Percentiles rank a stretch among this genome's conserved stretches.
Evolutionary conservation across 1,140 invertebrate genomes (phyloP).

Genomic region (Melanaphis sacchari): DNA sequence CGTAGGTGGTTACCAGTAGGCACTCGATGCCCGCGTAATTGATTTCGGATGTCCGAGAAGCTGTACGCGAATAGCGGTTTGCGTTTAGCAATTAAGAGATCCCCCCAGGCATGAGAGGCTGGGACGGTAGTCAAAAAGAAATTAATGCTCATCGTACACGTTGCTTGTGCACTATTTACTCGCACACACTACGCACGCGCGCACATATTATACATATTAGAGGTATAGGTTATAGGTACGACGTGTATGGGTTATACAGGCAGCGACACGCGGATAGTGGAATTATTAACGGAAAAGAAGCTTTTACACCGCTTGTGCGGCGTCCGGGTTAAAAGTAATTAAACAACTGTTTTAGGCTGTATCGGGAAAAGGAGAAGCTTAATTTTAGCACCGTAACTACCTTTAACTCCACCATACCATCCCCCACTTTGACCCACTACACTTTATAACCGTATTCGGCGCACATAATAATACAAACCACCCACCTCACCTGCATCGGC

Average conservation of each 20-base stretch:
- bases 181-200: background rate
- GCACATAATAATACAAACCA: background rate
- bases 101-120: background rate
- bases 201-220: background rate
- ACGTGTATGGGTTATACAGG: background rate
- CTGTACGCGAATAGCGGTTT: background rate
- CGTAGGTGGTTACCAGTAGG: no score
- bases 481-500: background rate
- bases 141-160: conserved; percentile 21
- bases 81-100: background rate
- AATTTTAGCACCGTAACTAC: background rate
- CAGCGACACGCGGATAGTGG: background rate
- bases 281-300: conserved; percentile 16
- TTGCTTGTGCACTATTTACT: background rate
- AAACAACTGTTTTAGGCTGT: conserved; percentile 38
- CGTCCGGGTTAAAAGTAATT: conserved; percentile 43
- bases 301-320: background rate
- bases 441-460: background rate
- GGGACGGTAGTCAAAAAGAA: background rate
- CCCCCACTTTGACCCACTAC: background rate
- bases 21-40: background rate
- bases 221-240: background rate
- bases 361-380: conserved; percentile 26
- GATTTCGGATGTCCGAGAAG: conserved; percentile 16
- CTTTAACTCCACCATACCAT: background rate